Evolutionary conservation across 2,888 invertebrate genomes (phyloP), one percentile per base, ranked within the genome.

Genomic region (Amiota mariae): DNA sequence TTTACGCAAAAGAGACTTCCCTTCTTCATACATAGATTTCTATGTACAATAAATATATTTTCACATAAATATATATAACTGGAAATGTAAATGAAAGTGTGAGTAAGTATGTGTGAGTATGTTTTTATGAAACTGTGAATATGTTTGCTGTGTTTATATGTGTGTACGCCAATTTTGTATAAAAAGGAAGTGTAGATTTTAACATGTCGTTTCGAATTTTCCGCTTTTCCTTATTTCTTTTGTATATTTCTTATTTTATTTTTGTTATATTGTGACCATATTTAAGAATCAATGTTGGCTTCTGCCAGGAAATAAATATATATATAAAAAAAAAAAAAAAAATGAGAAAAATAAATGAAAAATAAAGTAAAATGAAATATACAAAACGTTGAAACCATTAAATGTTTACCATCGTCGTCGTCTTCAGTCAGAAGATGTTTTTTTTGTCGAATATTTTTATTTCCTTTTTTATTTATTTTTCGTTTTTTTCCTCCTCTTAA

Each of bases 251-350:
- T 48, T n/a, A 24, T 47, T 18, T 72, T 75, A 51, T 51, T 68
- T 67, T 74, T 70, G 71, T n/a, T 24, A 24, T 47, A 72, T 20
- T 36, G 47, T 59, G 68, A 61, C 49, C 54, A 63, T 71, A 75
- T 84, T 82, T 73, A 81, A 82, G 78, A 73, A 68, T 71, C 70
- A 63, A 47, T 6, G 72, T 48, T 20, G 70, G 11, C 36, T 47
- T 36, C 36, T 20, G 36, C 2, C 15, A 36, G 70, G 57, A 73
- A 76, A 74, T 59, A 70, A 54, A 54, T 54, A 54, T n/a, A 9
- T 13, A n/a, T n/a, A 54, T 6, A 36, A 36, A 36, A 36, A 36
- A 36, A 2, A 24, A 1, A 24, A 24, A 24, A 24, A 24, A 1
- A 24, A 24, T 2, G 1, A 36, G 8, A 36, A 36, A 36, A 36